Evolutionary conservation across 1,140 invertebrate genomes (phyloP).

Genomic region (Spodoptera litura): DNA sequence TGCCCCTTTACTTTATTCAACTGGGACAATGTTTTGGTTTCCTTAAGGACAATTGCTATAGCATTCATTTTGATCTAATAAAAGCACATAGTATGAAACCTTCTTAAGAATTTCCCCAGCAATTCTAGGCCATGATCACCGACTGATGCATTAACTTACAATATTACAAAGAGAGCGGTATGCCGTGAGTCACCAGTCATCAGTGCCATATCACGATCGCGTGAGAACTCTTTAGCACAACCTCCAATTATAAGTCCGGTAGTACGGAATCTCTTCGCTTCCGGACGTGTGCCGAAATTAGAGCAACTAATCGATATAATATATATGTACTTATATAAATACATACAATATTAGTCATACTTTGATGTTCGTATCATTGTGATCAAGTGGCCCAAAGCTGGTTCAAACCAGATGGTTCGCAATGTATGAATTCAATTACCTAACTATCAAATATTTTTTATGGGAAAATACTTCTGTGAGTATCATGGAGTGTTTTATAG

Average conservation of each 20-base stretch:
- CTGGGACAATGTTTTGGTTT: too few relatives aligned
- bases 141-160: slow-evolving; percentile 2
- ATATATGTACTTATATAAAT: background rate
- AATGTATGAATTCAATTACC: background rate
- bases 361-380: background rate
- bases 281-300: slow-evolving; percentile 36
- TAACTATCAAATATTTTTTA: too few relatives aligned
- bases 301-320: background rate
- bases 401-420: background rate
- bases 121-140: slow-evolving; percentile 23
- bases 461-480: too few relatives aligned
- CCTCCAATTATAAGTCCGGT: slow-evolving; percentile 32
- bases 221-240: slow-evolving; percentile 28
- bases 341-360: slow-evolving; percentile 19
- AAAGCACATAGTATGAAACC: background rate
- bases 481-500: too few relatives aligned
- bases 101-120: slow-evolving; percentile 27
- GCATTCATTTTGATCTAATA: too few relatives aligned
- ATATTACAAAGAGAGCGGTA: slow-evolving; percentile 28
- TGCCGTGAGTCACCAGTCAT: slow-evolving; percentile 15
- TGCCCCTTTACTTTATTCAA: too few relatives aligned
- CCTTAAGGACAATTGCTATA: too few relatives aligned
- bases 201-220: slow-evolving; percentile 2
- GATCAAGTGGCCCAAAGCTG: background rate
- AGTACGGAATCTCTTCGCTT: slow-evolving; percentile 28